Base-by-base conservation (phyloP, 2,113 vertebrate species). In the Astur gentilis region DNA sequence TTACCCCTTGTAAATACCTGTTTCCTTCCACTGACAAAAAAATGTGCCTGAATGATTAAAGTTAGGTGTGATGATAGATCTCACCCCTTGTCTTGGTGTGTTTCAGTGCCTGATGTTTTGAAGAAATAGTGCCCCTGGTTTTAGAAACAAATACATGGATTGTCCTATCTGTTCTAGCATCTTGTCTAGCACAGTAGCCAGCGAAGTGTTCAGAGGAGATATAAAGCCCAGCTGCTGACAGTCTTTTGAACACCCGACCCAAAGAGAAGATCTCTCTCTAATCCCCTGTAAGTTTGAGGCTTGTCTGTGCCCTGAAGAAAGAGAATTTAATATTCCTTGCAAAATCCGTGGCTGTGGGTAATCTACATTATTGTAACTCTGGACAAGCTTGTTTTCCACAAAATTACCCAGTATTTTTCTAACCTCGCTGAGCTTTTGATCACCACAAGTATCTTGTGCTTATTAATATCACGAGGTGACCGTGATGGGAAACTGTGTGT, bases 301-400 rank as follows among this genome's bases (percentile, higher is more conserved):
- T 83, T 93, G 32, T 78, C 64, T 91, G 50, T 93, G 78, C 70
- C 96, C 91, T 81, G 78, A 83, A 95, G 94, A 67, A 83, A 90
- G 18, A 86, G 26, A 95, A 93, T 95, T 94, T 85, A 97, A 95
- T 95, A 96, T 96, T 87, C 34, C 75, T 93, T 73, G 40, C 50
- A 90, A 95, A 96, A 86, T 50, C 87, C 71, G 58, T 57, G 36
- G 89, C 54, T 91, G 60, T 62, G 58, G 58, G 60, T 91, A 90
- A 91, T 88, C 81, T 70, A 29, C 3, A 4, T 69, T 83, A 85
- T 32, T 65, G 22, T 83, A 75, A 71, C 31, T 69, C 54, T 36
- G 58, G 32, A 50, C 32, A 57, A 92, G n/a, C 22, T 80, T 89
- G 61, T 84, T 91, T 96, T 89, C 34, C 83, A 75, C 62, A 85